Evolutionary conservation across 2,888 invertebrate genomes (phyloP).

Genomic region (Volucella inanis): DNA sequence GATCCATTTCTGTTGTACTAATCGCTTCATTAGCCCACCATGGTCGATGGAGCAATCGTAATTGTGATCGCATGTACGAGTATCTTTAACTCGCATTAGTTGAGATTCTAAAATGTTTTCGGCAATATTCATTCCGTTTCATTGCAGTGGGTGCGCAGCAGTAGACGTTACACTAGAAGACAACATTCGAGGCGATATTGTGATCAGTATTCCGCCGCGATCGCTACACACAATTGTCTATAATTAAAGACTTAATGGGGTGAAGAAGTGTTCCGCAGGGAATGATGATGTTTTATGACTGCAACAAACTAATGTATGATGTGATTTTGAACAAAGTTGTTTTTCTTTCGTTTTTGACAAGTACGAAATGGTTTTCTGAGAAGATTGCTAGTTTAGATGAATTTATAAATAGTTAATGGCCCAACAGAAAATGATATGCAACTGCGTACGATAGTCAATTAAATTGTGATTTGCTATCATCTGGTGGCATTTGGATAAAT

Average conservation of each 20-base stretch:
- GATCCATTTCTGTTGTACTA: constrained; percentile 21
- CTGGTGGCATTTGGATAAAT: constrained; percentile 41
- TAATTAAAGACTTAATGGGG: constrained; percentile 73
- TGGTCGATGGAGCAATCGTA: neutral
- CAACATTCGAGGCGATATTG: constrained; percentile 80
- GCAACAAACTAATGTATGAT: constrained; percentile 60
- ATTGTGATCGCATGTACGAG: neutral
- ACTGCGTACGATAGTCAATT: constrained; percentile 46
- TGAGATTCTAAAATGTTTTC: too few species aligned
- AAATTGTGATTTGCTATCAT: constrained; percentile 62
- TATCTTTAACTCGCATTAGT: too few species aligned
- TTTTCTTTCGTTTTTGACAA: neutral
- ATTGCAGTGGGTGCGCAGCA: constrained; percentile 80
- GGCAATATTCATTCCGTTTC: constrained; percentile 70
- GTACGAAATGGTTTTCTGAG: neutral
- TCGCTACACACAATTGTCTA: constrained; percentile 84
- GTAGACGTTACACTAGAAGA: constrained; percentile 81
- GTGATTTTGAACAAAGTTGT: constrained; percentile 31
- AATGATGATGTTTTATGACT: constrained; percentile 42
- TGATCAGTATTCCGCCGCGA: constrained; percentile 79
- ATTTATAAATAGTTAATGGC: constrained; percentile 59
- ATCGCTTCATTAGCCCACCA: constrained; percentile 56
- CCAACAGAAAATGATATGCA: constrained; percentile 16
- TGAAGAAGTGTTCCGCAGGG: too few species aligned
- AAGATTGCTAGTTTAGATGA: constrained; percentile 25